A percentile compares a stretch with the other conserved stretches of the same genome.
Evolutionary conservation across 2,888 invertebrate species (phyloP).

Genomic region (Drepanosiphum platanoidis): DNA sequence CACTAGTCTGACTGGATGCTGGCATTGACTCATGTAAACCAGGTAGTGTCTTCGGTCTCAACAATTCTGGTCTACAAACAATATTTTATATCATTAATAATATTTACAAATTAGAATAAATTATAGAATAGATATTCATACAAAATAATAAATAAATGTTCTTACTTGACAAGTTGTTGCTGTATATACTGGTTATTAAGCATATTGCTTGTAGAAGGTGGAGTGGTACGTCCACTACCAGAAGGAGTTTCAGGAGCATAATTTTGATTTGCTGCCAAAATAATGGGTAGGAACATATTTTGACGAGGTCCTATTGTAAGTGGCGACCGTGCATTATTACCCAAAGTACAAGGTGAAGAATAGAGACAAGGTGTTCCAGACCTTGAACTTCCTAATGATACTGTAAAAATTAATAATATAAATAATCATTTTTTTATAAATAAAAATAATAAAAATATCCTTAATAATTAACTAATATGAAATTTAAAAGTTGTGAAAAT

Average conservation of each 20-base stretch:
- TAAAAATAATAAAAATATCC: neutral
- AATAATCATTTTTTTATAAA: conserved; percentile 6
- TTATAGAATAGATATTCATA: neutral
- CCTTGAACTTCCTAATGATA: conserved; percentile 91
- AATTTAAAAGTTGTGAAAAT: conserved; percentile 47
- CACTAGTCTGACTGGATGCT: conserved; percentile 72
- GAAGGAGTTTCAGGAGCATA: conserved; percentile 43
- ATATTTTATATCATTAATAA: conserved; percentile 16
- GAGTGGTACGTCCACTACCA: conserved; percentile 67
- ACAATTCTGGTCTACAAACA: conserved; percentile 75
- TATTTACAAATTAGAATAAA: neutral
- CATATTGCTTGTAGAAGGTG: conserved; percentile 76
- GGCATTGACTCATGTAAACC: conserved; percentile 70
- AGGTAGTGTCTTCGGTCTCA: conserved; percentile 72
- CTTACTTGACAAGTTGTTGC: conserved; percentile 57
- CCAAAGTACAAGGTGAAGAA: conserved; percentile 77
- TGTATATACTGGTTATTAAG: conserved; percentile 65
- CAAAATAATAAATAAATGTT: neutral
- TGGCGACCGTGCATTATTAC: conserved; percentile 74
- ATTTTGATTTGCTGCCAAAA: conserved; percentile 52
- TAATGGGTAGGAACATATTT: conserved; percentile 93
- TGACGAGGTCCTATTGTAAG: conserved; percentile 76
- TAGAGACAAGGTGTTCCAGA: conserved; percentile 94
- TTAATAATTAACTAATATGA: conserved; percentile 44
- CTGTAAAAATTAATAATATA: conserved; percentile 69